phyloP scores from a whole-genome alignment of 2,888 invertebrate species.

The Prosapia bicincta region DNA sequence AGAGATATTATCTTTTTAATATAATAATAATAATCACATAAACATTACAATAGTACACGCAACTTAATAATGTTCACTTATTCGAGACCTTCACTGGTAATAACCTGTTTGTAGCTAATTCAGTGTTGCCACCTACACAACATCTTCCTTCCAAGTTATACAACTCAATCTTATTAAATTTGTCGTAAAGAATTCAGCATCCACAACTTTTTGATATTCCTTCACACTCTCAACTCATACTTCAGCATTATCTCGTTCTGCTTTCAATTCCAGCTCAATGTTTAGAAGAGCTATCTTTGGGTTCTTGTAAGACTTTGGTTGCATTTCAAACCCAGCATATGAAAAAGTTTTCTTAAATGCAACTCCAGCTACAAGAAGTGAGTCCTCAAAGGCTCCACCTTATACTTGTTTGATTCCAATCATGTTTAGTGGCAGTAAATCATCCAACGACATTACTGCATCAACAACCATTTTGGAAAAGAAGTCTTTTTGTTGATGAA shows the following conservation, averaged over 20 bases:
- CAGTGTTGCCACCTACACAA: too few relatives aligned
- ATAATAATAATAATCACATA: too few relatives aligned
- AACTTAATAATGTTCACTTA: too few relatives aligned
- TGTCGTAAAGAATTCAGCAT: too few relatives aligned
- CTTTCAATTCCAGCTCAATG: conserved; percentile 96
- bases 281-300: conserved; percentile 96
- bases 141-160: too few relatives aligned
- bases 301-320: conserved; percentile 85
- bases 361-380: conserved; percentile 86
- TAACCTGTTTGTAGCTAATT: too few relatives aligned
- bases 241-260: conserved; percentile 98
- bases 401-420: conserved; percentile 97
- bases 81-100: too few relatives aligned
- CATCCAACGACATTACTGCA: conserved; percentile 88
- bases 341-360: conserved; percentile 99
- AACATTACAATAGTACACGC: too few relatives aligned
- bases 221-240: conserved; percentile 88
- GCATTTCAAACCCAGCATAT: conserved; percentile 99
- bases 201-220: conserved; percentile 97
- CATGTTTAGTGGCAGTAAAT: conserved; percentile 93
- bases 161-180: too few relatives aligned
- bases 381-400: conserved; percentile 68
- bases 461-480: conserved; percentile 98
- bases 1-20: too few relatives aligned
- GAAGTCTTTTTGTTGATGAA: conserved; percentile 92